Conservation (phyloP, 2,888 invertebrate genomes). For the Apotomis betuletana region DNA sequence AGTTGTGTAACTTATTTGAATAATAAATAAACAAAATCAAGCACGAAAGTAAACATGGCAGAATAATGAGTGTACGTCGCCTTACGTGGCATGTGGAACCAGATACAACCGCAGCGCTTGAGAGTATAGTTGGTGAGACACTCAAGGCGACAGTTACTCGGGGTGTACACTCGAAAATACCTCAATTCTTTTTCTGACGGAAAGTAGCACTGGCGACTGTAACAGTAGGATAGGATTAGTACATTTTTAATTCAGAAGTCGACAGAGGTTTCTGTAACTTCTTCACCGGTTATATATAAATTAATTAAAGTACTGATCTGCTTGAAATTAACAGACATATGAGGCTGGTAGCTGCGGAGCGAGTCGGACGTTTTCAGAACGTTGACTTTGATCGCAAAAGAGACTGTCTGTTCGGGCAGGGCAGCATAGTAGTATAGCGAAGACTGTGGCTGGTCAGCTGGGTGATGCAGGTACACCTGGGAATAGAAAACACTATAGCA, state of each 20-base stretch:
- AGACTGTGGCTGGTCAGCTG: constrained; percentile 34
- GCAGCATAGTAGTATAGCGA: constrained; percentile 39
- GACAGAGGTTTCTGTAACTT: no score
- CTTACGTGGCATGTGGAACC: constrained; percentile 42
- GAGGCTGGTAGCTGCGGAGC: constrained; percentile 16
- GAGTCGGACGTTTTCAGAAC: constrained; percentile 33
- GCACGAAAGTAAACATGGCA: no score
- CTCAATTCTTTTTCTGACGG: constrained; percentile 20
- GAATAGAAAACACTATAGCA: no score
- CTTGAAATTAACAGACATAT: no score
- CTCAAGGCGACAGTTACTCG: constrained; percentile 38
- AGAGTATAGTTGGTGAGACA: constrained; percentile 38
- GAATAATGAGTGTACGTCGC: no score
- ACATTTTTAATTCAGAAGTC: no score
- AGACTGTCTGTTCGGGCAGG: constrained; percentile 20
- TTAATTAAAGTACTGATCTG: no score
- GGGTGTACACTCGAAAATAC: constrained; percentile 37
- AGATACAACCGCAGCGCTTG: constrained; percentile 34
- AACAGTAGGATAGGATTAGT: no score
- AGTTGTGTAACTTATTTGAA: no score
- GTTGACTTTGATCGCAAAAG: constrained; percentile 35
- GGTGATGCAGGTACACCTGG: constrained; percentile 40
- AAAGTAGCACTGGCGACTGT: constrained; percentile 43
- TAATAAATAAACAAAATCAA: no score
- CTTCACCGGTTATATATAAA: no score